A percentile compares a stretch with the other conserved stretches of the same genome.
Conservation (phyloP, 2,113 vertebrate species). For the Egretta garzetta region DNA sequence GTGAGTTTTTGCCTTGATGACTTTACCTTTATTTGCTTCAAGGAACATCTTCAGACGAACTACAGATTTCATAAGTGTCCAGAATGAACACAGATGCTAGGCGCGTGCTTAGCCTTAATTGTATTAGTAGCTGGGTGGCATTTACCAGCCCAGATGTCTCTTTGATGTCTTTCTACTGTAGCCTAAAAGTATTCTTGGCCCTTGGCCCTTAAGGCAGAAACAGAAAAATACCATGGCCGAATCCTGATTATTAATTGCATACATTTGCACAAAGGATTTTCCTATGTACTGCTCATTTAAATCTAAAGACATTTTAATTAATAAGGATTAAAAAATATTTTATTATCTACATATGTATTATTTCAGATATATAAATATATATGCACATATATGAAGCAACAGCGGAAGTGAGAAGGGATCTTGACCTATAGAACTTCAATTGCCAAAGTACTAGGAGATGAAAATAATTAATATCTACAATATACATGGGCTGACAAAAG, state of each 20-base stretch:
- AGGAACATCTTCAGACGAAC: background rate
- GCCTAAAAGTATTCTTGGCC: background rate
- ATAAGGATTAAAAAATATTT: background rate
- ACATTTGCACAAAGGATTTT: background rate
- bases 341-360: background rate
- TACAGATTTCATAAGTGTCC: accelerated
- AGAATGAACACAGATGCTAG: accelerated
- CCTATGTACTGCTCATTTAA: background rate
- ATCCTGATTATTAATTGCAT: too few species aligned
- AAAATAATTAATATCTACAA: background rate
- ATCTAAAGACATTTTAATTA: background rate
- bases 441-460: background rate
- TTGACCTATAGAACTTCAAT: background rate
- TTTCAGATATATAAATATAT: background rate
- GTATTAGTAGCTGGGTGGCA: background rate
- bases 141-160: background rate
- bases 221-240: accelerated
- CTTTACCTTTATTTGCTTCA: background rate
- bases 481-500: background rate
- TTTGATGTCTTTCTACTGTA: background rate
- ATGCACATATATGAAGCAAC: background rate
- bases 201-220: background rate
- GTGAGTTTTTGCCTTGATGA: background rate
- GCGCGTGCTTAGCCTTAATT: accelerated
- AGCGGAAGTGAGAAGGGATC: background rate